These are phyloP conservation scores for Pediacus dermestoides DNA, from an alignment of 2,888 invertebrate species.

Conservation along the genomic window DNA sequence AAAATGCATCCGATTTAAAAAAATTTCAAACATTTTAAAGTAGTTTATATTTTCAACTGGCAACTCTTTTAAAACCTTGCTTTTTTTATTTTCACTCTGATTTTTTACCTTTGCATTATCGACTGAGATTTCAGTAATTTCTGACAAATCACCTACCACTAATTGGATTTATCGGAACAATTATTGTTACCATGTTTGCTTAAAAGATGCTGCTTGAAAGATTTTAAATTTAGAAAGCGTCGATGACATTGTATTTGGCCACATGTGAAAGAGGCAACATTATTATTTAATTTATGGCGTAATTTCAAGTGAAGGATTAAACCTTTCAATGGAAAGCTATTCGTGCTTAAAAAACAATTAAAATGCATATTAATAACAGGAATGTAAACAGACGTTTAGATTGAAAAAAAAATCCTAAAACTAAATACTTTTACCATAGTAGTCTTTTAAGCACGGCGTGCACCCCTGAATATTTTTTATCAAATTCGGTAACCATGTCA, in stretches of 20 bases:
- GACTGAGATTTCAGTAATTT: too few species aligned
- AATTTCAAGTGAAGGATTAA: constrained; percentile 1
- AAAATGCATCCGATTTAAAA: too few species aligned
- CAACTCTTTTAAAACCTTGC: too few species aligned
- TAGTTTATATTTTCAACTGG: too few species aligned
- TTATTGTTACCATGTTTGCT: too few species aligned
- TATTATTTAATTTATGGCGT: constrained; percentile 1
- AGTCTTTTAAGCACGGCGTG: neutral
- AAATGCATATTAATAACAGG: neutral
- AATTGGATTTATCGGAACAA: too few species aligned
- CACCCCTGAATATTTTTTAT: neutral
- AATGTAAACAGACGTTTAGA: neutral
- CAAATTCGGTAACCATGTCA: neutral
- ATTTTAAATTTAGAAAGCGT: neutral
- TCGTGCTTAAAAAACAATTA: neutral
- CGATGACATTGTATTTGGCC: neutral
- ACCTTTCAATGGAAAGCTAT: neutral
- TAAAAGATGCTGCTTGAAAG: neutral
- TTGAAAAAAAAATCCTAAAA: neutral
- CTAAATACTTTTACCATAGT: neutral
- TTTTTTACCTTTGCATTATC: too few species aligned
- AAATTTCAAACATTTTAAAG: too few species aligned
- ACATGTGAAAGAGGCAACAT: neutral
- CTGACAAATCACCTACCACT: too few species aligned
- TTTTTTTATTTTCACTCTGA: too few species aligned